phyloP scores from a whole-genome alignment of 2,113 vertebrate genomes.

The Erinaceus europaeus region DNA sequence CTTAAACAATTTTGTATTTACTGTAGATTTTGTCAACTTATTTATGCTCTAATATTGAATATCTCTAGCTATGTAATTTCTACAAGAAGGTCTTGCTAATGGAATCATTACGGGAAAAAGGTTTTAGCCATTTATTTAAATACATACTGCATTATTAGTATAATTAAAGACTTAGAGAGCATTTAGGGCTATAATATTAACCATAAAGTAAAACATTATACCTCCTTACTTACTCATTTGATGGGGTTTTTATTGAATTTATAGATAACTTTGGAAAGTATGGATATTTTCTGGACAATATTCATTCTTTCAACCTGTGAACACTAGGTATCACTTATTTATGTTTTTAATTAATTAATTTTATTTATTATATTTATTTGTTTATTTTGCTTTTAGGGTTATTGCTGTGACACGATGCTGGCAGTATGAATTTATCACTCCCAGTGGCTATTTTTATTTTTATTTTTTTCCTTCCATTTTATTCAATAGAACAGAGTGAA shows the following conservation, averaged over 20 bases:
- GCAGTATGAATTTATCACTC: no score
- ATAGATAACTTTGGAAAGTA: neutral
- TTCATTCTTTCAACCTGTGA: neutral
- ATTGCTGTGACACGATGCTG: no score
- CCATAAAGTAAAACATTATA: neutral
- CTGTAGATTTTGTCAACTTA: neutral
- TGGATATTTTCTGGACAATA: neutral
- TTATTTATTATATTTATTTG: neutral
- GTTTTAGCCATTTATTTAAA: neutral
- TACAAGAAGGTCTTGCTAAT: neutral
- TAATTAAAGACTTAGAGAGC: neutral
- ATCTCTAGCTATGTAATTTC: neutral
- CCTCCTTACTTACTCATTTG: no score
- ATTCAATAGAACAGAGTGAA: no score
- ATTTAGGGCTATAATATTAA: neutral
- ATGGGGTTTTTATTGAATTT: neutral
- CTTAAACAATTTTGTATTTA: slow-evolving; percentile 5
- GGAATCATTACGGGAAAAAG: neutral
- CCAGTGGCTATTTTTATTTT: no score
- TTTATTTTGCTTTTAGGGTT: no score
- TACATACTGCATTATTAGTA: neutral
- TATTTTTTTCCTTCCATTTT: no score
- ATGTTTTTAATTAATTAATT: neutral
- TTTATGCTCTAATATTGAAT: neutral
- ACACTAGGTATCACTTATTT: neutral